These are phyloP conservation scores for Trypoxylon attenuatum DNA, from an alignment of 2,888 invertebrate genomes.

Conservation along the genomic window DNA sequence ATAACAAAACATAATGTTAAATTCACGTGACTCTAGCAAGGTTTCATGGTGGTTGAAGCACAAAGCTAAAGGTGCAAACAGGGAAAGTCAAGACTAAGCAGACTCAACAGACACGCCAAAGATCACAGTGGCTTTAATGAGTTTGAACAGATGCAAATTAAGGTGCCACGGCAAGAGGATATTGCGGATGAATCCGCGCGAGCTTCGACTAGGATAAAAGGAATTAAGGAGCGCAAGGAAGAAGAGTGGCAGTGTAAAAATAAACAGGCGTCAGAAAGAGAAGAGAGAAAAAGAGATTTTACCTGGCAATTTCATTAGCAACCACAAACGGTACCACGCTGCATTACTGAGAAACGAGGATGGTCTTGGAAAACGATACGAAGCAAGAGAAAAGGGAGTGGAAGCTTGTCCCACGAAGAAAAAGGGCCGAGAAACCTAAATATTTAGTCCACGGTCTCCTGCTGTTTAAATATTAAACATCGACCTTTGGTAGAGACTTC, in stretches of 20 bases:
- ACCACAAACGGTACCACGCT: constrained; percentile 41
- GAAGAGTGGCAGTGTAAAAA: constrained; percentile 24
- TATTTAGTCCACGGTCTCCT: constrained; percentile 43
- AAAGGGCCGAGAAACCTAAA: constrained; percentile 37
- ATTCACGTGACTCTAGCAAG: too few species aligned
- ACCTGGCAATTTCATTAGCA: constrained; percentile 51
- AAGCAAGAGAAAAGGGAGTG: not conserved
- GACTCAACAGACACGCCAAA: not conserved
- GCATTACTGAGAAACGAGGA: not conserved
- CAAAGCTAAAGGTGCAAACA: not conserved
- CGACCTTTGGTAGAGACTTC: not conserved
- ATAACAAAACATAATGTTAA: too few species aligned
- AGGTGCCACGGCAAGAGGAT: constrained; percentile 15
- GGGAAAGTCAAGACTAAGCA: not conserved
- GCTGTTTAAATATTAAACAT: constrained; percentile 52
- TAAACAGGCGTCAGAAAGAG: constrained; percentile 29
- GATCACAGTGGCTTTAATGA: constrained; percentile 8
- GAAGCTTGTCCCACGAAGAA: not conserved
- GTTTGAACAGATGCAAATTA: constrained; percentile 27
- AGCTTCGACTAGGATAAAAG: constrained; percentile 5
- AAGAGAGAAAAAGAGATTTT: constrained; percentile 11
- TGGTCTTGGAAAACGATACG: not conserved
- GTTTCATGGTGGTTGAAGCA: not conserved
- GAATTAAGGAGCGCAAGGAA: not conserved
- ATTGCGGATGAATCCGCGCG: constrained; percentile 12